Conservation (phyloP, 1,140 invertebrate genomes). For the Neodiprion pinetum region DNA sequence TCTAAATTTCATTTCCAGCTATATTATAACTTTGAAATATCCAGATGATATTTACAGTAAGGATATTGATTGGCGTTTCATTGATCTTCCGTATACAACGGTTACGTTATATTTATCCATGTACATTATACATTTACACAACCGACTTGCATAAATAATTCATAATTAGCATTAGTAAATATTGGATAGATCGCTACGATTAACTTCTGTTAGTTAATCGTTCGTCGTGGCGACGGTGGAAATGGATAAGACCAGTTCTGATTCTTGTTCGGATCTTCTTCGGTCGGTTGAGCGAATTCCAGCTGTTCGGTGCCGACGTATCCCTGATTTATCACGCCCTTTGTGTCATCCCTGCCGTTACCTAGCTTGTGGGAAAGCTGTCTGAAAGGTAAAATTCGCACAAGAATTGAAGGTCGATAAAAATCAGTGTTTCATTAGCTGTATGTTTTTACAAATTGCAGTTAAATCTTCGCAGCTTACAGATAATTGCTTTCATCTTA, state of each 20-base stretch:
- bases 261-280: conserved; percentile 43
- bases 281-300: conserved; percentile 38
- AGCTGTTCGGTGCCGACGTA: conserved; percentile 48
- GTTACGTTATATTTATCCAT: conserved; percentile 29
- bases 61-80: background rate
- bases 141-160: conserved; percentile 8
- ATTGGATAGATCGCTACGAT: conserved; percentile 15
- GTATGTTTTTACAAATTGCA: too few relatives aligned
- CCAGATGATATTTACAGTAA: background rate
- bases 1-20: too few relatives aligned
- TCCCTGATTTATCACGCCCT: conserved; percentile 53
- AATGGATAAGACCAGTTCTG: conserved; percentile 58
- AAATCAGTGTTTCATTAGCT: too few relatives aligned
- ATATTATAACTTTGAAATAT: background rate
- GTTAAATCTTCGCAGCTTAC: too few relatives aligned
- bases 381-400: conserved; percentile 35
- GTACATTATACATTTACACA: conserved; percentile 25
- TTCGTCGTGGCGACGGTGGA: conserved; percentile 45
- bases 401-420: too few relatives aligned
- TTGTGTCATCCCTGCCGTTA: conserved; percentile 33
- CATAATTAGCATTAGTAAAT: conserved; percentile 9
- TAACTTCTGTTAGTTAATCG: background rate
- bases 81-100: conserved; percentile 24
- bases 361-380: conserved; percentile 52
- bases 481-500: conserved; percentile 18